Percentiles rank a stretch among this genome's conserved stretches.
These are phyloP conservation scores for Mesocricetus auratus DNA, from an alignment of 2,113 vertebrate species.

Conservation along the genomic window DNA sequence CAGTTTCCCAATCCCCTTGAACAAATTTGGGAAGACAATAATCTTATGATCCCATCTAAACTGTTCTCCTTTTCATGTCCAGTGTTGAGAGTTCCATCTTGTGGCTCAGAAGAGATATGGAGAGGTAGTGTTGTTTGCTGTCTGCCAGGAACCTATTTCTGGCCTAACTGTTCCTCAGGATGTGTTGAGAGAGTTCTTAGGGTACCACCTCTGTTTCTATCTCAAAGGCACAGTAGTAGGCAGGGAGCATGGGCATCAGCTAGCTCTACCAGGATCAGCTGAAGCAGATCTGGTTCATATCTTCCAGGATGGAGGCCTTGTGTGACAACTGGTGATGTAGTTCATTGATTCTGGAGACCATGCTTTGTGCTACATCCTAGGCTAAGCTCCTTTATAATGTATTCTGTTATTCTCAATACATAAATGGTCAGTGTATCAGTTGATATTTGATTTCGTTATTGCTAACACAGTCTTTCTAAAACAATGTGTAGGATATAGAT, in stretches of 20 bases:
- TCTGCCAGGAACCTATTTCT: neutral
- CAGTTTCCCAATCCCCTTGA: too few relatives aligned
- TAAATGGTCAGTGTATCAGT: neutral
- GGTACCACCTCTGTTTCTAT: neutral
- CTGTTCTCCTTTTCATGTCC: neutral
- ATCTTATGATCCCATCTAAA: neutral
- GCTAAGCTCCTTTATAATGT: neutral
- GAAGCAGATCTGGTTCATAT: neutral
- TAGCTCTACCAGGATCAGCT: neutral
- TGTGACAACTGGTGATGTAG: too few relatives aligned
- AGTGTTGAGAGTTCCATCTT: neutral
- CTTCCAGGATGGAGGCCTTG: neutral
- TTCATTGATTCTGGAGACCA: neutral
- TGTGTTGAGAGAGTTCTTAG: neutral
- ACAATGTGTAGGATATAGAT: neutral
- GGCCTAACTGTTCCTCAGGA: neutral
- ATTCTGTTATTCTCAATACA: neutral
- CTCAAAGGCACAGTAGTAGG: neutral
- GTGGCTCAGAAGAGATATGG: neutral
- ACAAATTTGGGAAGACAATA: neutral
- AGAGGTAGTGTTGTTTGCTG: neutral
- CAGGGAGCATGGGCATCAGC: neutral
- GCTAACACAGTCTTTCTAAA: slow-evolving; percentile 21
- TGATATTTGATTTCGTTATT: neutral
- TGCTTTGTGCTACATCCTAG: neutral